phyloP scores from a whole-genome alignment of 2,113 vertebrate species.

The Scytalopus superciliaris region DNA sequence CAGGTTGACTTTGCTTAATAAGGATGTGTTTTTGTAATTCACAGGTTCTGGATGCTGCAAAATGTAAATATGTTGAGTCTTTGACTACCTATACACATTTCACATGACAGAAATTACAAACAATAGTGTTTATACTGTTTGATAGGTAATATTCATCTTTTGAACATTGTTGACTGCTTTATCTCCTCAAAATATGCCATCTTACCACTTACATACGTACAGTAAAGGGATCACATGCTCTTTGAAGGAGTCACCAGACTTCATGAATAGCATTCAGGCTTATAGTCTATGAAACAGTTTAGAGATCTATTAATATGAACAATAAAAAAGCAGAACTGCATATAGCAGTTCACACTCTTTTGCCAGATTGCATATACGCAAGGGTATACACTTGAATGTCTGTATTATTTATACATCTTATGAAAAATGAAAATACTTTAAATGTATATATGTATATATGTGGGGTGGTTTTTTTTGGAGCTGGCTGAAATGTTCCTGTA shows the following conservation, averaged over 20 bases:
- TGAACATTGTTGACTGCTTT: conserved; percentile 9
- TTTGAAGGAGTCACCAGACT: not conserved
- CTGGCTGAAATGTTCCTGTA: not conserved
- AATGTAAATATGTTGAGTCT: conserved; percentile 27
- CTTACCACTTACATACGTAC: not conserved
- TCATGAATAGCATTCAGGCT: not conserved
- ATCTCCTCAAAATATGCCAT: conserved; percentile 7
- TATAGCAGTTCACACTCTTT: not conserved
- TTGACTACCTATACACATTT: not conserved
- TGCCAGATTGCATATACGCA: not conserved
- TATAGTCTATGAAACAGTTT: not conserved
- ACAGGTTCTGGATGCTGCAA: conserved; percentile 15
- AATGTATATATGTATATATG: not conserved
- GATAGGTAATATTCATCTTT: conserved; percentile 27
- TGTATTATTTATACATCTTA: not conserved
- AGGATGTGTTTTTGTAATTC: conserved; percentile 22
- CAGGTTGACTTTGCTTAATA: conserved; percentile 31
- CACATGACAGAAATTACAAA: conserved; percentile 31
- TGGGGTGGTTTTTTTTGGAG: not conserved
- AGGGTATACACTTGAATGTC: not conserved
- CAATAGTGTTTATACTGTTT: not conserved
- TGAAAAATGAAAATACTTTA: not conserved
- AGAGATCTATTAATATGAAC: conserved; percentile 1
- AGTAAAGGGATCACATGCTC: not conserved
- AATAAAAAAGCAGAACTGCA: not conserved